Evolutionary conservation across 1,140 invertebrate genomes (phyloP), one percentile per base, ranked within the genome.

Genomic region (Octopus sinensis): DNA sequence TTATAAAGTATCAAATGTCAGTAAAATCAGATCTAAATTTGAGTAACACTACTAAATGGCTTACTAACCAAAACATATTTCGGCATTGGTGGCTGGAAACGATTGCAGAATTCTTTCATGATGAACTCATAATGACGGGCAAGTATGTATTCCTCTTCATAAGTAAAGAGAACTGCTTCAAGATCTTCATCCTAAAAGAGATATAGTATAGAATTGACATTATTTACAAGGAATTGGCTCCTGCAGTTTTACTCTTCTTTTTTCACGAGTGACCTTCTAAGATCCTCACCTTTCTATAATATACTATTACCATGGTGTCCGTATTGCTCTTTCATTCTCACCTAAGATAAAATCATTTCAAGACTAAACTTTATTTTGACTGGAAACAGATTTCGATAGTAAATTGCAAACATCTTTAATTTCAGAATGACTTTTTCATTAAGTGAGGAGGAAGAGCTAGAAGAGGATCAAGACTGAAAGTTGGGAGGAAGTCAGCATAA

Each of bases 61-160:
- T 17, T 76, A 86, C 86, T 87, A 88, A 92, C 91, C 56, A 96
- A 92, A 0, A 98, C 96, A 87, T 94, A 94, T 90, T 94, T 94
- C 5, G 96, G 96, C 96, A 99, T 98, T 0, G 95, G 94, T 23
- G 98, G 98, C 82, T 94, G 93, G 89, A 99, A 99, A 82, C 95
- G 93, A 78, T 94, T 93, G 89, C 98, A 99, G 89, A 99, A 99
- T 83, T 98, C 96, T 86, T 94, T 94, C 68, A 99, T 91, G 86
- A 96, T 94, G 23, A 94, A 91, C 91, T 98, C 96, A 91, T 97
- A 98, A 86, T 94, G 94, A 85, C 94, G 93, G 0, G 96, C 90
- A 78, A 98, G 90, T 4, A 94, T 91, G 85, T 93, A 92, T 88
- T 98, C 97, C 90, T 99, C 97, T 5, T 93, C 92, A n/a, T 94